Evolutionary conservation across 2,113 vertebrate genomes (phyloP).

Genomic region (Lagenorhynchus albirostris): DNA sequence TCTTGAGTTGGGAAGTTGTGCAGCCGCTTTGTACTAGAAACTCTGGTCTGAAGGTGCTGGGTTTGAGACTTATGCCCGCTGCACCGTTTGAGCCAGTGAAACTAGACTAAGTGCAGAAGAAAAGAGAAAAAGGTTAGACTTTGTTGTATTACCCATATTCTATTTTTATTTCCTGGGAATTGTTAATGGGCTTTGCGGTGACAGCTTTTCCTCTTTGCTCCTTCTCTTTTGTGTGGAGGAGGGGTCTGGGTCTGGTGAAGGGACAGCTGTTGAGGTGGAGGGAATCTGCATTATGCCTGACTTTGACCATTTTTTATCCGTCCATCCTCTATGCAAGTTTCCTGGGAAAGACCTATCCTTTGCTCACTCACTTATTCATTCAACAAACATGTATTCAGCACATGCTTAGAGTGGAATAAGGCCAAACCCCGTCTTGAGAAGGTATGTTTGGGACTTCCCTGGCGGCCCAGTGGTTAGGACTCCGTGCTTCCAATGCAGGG

Average conservation of each 20-base stretch:
- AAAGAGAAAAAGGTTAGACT: neutral
- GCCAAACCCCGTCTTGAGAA: neutral
- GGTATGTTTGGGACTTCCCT: neutral
- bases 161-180: neutral
- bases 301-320: neutral
- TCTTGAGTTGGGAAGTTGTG: neutral
- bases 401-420: neutral
- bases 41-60: neutral
- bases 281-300: neutral
- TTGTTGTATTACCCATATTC: neutral
- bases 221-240: neutral
- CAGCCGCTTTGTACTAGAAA: accelerated
- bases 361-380: neutral
- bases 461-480: too few relatives aligned
- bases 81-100: neutral
- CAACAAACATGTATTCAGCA: neutral
- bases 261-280: neutral
- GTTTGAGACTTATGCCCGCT: neutral
- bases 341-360: neutral
- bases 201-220: neutral
- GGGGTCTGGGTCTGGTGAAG: neutral
- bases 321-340: neutral
- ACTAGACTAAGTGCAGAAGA: neutral
- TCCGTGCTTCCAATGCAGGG: too few relatives aligned
- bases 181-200: neutral